Conservation (phyloP, 2,113 vertebrate species). For the Zosterops borbonicus region DNA sequence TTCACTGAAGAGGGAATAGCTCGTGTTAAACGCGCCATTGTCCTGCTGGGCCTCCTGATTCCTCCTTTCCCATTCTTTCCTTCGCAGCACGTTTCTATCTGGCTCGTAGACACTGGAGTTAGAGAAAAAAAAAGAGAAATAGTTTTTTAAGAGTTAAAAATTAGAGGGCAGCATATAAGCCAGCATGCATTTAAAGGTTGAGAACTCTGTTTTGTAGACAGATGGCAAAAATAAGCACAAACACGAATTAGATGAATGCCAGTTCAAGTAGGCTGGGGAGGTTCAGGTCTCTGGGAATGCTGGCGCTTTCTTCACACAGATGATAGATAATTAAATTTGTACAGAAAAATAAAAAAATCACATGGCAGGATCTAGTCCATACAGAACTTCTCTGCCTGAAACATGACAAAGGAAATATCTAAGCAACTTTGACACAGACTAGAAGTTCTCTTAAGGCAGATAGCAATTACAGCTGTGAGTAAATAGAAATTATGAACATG, state of each 20-base stretch:
- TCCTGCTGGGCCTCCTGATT: constrained; percentile 80
- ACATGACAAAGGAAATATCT: constrained; percentile 51
- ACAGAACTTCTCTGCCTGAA: constrained; percentile 25
- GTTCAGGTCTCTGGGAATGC: neutral
- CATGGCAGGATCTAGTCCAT: constrained; percentile 35
- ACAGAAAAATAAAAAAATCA: constrained; percentile 24
- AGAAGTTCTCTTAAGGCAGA: constrained; percentile 50
- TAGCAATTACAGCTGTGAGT: constrained; percentile 71
- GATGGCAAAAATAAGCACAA: constrained; percentile 53
- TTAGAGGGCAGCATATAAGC: constrained; percentile 8
- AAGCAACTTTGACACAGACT: constrained; percentile 58
- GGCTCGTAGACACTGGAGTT: constrained; percentile 77
- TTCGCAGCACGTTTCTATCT: constrained; percentile 78
- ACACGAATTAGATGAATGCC: constrained; percentile 42
- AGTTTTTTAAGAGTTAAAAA: constrained; percentile 21
- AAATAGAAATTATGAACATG: constrained; percentile 74
- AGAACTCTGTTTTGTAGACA: constrained; percentile 46
- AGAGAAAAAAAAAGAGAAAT: neutral
- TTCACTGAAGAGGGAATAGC: constrained; percentile 83
- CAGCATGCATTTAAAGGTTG: neutral
- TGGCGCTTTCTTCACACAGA: constrained; percentile 29
- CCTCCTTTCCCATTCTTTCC: constrained; percentile 81
- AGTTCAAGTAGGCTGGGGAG: constrained; percentile 25
- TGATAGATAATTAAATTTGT: constrained; percentile 62
- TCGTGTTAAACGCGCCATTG: constrained; percentile 67